Conservation (phyloP, 2,797 vertebrate species). For the Macroramphosus scolopax region DNA sequence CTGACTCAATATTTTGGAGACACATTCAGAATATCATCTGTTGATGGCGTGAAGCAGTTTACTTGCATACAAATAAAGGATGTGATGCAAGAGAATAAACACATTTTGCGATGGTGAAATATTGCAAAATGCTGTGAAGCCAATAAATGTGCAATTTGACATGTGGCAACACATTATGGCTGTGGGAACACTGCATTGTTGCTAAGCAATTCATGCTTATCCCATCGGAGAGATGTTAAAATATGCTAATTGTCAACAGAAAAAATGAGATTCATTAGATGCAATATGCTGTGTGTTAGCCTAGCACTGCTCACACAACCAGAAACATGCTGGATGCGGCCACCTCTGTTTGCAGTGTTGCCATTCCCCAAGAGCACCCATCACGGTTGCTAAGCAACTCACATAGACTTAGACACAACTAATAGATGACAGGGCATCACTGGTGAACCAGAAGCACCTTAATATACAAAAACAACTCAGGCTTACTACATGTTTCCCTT, state of each 20-base stretch:
- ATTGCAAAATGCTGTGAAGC: slow-evolving; percentile 29
- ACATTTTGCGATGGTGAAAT: slow-evolving; percentile 34
- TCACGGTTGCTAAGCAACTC: slow-evolving; percentile 75
- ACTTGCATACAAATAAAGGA: slow-evolving; percentile 34
- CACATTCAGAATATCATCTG: slow-evolving; percentile 9
- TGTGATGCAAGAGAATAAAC: slow-evolving; percentile 44
- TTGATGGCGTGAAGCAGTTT: slow-evolving; percentile 25
- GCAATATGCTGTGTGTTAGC: slow-evolving; percentile 28
- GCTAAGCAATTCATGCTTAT: not conserved
- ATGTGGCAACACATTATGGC: too few relatives aligned
- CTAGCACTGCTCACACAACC: slow-evolving; percentile 50
- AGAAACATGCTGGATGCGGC: slow-evolving; percentile 66
- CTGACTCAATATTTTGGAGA: not conserved
- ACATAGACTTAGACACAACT: slow-evolving; percentile 66
- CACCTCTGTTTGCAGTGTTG: slow-evolving; percentile 68
- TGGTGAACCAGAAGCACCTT: slow-evolving; percentile 44
- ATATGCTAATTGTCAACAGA: slow-evolving; percentile 21
- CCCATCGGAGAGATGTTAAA: slow-evolving; percentile 1
- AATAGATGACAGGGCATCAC: slow-evolving; percentile 58
- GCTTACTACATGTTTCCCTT: slow-evolving; percentile 2
- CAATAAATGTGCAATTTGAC: not conserved
- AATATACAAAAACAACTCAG: slow-evolving; percentile 22
- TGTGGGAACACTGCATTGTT: not conserved
- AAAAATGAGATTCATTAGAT: slow-evolving; percentile 29
- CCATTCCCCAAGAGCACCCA: slow-evolving; percentile 67